These are phyloP conservation scores for Folsomia candida DNA, from an alignment of 2,888 invertebrate species.

Conservation along the genomic window DNA sequence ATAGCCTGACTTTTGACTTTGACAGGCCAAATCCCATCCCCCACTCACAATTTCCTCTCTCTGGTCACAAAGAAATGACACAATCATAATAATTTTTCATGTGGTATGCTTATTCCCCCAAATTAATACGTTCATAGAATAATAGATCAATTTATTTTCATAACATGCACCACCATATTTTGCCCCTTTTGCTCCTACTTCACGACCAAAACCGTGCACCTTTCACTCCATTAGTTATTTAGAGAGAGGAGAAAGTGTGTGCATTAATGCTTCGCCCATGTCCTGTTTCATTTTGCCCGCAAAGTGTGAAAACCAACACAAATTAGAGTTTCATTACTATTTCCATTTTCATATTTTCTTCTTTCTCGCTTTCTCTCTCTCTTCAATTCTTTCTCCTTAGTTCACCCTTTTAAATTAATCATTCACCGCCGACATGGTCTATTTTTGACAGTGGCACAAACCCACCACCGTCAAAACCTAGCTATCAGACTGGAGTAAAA, in stretches of 20 bases:
- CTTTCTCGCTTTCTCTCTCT: neutral
- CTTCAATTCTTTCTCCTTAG: neutral
- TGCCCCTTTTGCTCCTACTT: neutral
- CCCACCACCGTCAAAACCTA: neutral
- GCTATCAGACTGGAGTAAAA: too few relatives aligned
- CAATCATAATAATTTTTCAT: conserved; percentile 3
- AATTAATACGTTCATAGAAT: conserved; percentile 2
- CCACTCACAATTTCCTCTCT: neutral
- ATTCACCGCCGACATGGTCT: neutral
- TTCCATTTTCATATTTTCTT: neutral
- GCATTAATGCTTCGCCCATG: neutral
- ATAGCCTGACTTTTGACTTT: neutral
- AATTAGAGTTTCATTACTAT: neutral
- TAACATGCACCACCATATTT: neutral
- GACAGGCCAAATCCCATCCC: neutral
- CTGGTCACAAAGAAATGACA: neutral
- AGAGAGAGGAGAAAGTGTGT: neutral
- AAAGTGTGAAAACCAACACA: neutral
- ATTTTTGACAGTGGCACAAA: neutral
- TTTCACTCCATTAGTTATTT: neutral
- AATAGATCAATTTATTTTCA: conserved; percentile 5
- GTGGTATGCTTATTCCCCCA: neutral
- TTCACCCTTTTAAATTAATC: neutral
- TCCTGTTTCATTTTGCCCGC: neutral
- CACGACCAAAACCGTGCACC: neutral